These are phyloP conservation scores for Sylvilagus bachmani DNA, from an alignment of 2,113 vertebrate species.

Conservation along the genomic window DNA sequence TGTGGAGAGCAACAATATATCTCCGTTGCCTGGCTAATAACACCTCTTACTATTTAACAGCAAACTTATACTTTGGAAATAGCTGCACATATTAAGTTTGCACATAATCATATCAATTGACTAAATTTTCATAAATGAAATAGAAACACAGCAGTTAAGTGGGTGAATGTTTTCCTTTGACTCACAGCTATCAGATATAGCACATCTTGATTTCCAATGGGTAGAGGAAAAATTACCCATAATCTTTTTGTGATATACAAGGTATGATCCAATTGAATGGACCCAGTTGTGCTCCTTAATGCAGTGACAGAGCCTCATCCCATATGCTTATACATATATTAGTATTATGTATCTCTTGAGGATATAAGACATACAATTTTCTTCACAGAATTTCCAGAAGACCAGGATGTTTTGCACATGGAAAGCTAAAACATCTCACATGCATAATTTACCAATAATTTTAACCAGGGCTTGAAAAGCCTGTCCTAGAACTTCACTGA, in stretches of 20 bases:
- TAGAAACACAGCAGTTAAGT: background rate
- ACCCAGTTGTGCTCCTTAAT: constrained; percentile 38
- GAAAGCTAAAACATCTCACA: constrained; percentile 63
- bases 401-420: constrained; percentile 51
- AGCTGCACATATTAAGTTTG: constrained; percentile 63
- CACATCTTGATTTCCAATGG: constrained; percentile 10
- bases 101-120: constrained; percentile 28
- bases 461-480: constrained; percentile 58
- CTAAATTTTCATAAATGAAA: constrained; percentile 67
- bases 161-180: constrained; percentile 48
- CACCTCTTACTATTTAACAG: constrained; percentile 71
- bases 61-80: constrained; percentile 75
- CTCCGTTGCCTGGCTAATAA: constrained; percentile 63
- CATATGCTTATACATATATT: background rate
- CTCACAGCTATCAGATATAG: constrained; percentile 53
- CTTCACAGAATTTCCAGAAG: constrained; percentile 67
- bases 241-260: constrained; percentile 32
- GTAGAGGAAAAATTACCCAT: constrained; percentile 40
- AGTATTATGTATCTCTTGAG: background rate
- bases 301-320: background rate
- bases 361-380: constrained; percentile 7
- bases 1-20: constrained; percentile 43
- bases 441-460: constrained; percentile 58
- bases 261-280: constrained; percentile 16
- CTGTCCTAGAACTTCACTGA: constrained; percentile 54